Percentiles rank a stretch among this genome's conserved stretches.
Conservation (phyloP, 1,140 invertebrate species). For the Bombus soroeensis region DNA sequence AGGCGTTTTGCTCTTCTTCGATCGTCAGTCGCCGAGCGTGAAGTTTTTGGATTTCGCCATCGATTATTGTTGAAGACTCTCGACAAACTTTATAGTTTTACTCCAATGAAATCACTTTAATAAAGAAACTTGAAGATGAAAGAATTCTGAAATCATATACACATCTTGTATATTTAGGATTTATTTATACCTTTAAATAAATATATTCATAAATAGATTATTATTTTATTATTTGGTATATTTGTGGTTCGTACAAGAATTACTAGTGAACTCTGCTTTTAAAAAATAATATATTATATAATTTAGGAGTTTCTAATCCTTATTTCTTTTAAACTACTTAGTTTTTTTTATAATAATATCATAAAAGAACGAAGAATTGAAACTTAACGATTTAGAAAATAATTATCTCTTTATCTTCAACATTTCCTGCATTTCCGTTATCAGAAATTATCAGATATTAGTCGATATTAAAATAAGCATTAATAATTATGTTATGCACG, state of each 20-base stretch:
- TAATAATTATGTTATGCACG: not conserved
- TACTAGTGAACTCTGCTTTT: not conserved
- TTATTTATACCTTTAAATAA: not conserved
- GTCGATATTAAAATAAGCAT: not conserved
- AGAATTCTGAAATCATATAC: no score
- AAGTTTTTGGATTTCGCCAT: slow-evolving; percentile 49
- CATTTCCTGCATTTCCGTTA: not conserved
- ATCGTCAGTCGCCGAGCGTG: slow-evolving; percentile 31
- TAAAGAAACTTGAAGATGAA: not conserved
- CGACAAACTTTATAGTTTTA: not conserved
- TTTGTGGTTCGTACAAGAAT: not conserved
- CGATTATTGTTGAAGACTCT: slow-evolving; percentile 75
- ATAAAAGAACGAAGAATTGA: not conserved
- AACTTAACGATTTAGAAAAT: not conserved
- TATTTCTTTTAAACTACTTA: no score
- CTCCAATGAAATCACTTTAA: not conserved
- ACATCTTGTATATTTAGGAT: not conserved
- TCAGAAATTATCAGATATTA: not conserved
- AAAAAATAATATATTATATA: no score
- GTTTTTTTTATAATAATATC: not conserved
- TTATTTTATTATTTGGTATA: not conserved
- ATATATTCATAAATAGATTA: not conserved
- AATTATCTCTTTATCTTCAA: not conserved
- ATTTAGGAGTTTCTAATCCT: no score
- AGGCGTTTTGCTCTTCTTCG: not conserved